A percentile compares a stretch with the other conserved stretches of the same genome.
phyloP scores from a whole-genome alignment of 2,888 invertebrate species.

The Graphium colonna region DNA sequence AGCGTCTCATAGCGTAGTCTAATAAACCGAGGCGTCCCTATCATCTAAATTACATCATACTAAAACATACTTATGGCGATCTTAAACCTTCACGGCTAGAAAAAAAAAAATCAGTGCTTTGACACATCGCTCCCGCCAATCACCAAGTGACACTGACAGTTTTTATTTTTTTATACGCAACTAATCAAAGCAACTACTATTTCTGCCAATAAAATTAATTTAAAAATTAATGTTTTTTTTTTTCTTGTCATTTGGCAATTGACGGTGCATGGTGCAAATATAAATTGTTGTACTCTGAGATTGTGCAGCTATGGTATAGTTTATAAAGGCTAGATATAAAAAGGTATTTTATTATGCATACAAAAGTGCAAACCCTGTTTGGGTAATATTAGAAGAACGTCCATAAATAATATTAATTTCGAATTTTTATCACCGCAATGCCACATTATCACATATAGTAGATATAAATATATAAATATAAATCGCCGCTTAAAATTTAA shows the following conservation, averaged over 20 bases:
- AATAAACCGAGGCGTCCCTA: conserved; percentile 8
- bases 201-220: background rate
- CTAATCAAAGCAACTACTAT: background rate
- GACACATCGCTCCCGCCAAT: conserved; percentile 10
- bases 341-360: background rate
- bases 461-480: background rate
- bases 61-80: conserved; percentile 10
- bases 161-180: background rate
- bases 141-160: conserved; percentile 3
- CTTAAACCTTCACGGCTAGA: conserved; percentile 16
- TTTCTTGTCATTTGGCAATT: conserved; percentile 3
- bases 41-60: conserved; percentile 1
- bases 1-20: conserved; percentile 4
- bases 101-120: conserved; percentile 4
- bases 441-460: conserved; percentile 1
- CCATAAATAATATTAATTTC: conserved; percentile 1
- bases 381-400: background rate
- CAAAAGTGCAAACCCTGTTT: background rate
- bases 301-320: conserved; percentile 7
- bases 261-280: background rate
- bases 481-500: background rate
- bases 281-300: conserved; percentile 7
- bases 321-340: conserved; percentile 3
- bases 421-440: conserved; percentile 6
- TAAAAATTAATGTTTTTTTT: background rate